Evolutionary conservation across 2,113 vertebrate species (phyloP).

Genomic region (Candoia aspera): DNA sequence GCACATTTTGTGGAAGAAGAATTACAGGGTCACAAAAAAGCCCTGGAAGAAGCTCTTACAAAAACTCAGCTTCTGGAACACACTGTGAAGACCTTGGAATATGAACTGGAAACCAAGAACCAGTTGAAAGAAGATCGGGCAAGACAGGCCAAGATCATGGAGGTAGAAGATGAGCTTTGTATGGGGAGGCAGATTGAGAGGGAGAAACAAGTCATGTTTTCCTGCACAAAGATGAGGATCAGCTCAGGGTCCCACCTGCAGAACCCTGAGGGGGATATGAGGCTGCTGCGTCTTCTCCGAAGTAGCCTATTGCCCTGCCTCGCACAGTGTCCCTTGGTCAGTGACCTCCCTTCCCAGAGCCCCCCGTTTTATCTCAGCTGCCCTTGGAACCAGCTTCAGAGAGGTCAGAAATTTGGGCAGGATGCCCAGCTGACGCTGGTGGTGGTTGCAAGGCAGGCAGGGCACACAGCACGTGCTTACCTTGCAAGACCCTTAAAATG

Average conservation of each 20-base stretch:
- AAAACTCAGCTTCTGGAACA: constrained; percentile 81
- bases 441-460: background rate
- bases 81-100: constrained; percentile 84
- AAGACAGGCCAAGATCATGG: constrained; percentile 86
- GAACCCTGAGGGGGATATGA: background rate
- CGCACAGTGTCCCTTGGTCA: background rate
- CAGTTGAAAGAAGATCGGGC: constrained; percentile 83
- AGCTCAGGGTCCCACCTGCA: background rate
- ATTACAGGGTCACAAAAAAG: constrained; percentile 79
- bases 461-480: background rate
- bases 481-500: background rate
- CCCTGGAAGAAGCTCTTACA: constrained; percentile 82
- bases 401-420: background rate
- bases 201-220: too few relatives aligned
- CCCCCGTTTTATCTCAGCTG: background rate
- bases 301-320: background rate
- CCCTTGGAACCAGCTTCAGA: background rate
- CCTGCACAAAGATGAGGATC: background rate
- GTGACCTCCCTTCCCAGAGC: too few relatives aligned
- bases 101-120: constrained; percentile 79
- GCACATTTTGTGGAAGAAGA: constrained; percentile 81
- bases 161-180: constrained; percentile 74
- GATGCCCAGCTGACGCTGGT: background rate
- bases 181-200: background rate
- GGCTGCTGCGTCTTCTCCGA: background rate